Evolutionary conservation across 1,140 invertebrate genomes (phyloP), one percentile per base, ranked within the genome.

Genomic region (Trichoplusia ni): DNA sequence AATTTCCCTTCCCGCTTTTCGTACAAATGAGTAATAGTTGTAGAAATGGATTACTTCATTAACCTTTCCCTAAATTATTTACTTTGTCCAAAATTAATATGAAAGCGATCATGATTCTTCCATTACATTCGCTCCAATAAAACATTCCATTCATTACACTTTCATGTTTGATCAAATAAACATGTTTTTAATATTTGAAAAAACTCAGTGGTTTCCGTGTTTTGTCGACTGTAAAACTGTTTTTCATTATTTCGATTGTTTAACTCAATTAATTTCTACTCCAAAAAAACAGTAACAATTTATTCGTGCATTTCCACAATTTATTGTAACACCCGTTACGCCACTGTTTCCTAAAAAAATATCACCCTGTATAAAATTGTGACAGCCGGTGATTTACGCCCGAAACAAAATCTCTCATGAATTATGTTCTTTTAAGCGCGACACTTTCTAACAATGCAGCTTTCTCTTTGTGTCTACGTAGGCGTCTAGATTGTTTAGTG

Each of bases 391-490:
- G 71, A 76, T 73, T 76, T 76, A 76, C 66, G 64, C 47, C 54
- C 47, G 25, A 53, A 73, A 78, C 80, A 72, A 77, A 79, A 81
- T 82, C 75, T 72, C 71, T 54, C 69, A 75, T 86, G 77, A 81
- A 78, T 79, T 79, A 84, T 82, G 67, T 71, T 64, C 62, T 75
- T 67, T 69, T 72, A 69, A 71, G 58, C 54, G 73, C 70, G 74
- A 81, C 79, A 82, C 72, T 75, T 78, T 74, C 75, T 78, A 77
- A 84, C 79, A 83, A 82, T 80, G 81, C 74, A 82, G 78, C 76
- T 77, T 81, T 80, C 77, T 79, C 77, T 66, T 67, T 76, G 73
- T 71, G 35, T 49, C 66, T 29, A 64, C 67, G 77, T 82, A 82
- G 79, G 77, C 73, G 75, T 75, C 70, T 75, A 79, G 73, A 77